A percentile compares a stretch with the other conserved stretches of the same genome.
Evolutionary conservation across 2,888 invertebrate species (phyloP).

Genomic region (Drosophila mercatorum): DNA sequence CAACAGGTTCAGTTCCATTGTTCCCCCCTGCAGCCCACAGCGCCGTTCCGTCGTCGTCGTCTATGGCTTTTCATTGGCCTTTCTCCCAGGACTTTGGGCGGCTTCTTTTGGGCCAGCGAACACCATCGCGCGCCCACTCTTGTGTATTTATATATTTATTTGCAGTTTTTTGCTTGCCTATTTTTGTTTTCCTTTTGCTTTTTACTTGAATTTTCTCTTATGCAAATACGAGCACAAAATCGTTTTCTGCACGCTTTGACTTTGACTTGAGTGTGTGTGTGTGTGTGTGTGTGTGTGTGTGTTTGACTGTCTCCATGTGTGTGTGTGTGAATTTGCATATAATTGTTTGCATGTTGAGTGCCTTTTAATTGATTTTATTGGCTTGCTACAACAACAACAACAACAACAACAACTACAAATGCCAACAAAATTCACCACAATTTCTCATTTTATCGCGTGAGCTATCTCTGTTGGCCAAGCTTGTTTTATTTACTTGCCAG

Average conservation of each 20-base stretch:
- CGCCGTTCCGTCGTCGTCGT: slow-evolving; percentile 26
- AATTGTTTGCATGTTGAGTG: slow-evolving; percentile 81
- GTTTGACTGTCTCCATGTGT: slow-evolving; percentile 30
- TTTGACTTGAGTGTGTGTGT: slow-evolving; percentile 41
- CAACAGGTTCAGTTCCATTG: slow-evolving; percentile 66
- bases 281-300: slow-evolving; percentile 31
- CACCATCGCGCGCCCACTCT: slow-evolving; percentile 4
- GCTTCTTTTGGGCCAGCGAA: slow-evolving; percentile 30
- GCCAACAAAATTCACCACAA: slow-evolving; percentile 11
- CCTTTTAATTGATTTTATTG: slow-evolving; percentile 79
- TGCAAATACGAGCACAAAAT: slow-evolving; percentile 67
- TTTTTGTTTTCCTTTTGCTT: slow-evolving; percentile 13
- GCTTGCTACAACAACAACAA: slow-evolving; percentile 46
- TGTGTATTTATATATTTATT: slow-evolving; percentile 63
- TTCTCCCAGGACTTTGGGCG: slow-evolving; percentile 27
- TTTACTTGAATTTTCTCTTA: slow-evolving; percentile 34
- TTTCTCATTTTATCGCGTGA: slow-evolving; percentile 47
- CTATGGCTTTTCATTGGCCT: slow-evolving; percentile 39
- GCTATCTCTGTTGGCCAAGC: slow-evolving; percentile 42
- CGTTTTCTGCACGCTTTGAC: slow-evolving; percentile 71
- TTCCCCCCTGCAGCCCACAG: slow-evolving; percentile 3
- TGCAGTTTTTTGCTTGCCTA: slow-evolving; percentile 45
- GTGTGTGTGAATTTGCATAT: slow-evolving; percentile 75
- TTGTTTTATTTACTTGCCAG: slow-evolving; percentile 59
- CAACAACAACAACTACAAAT: slow-evolving; percentile 25